Evolutionary conservation across 2,888 invertebrate genomes (phyloP), one percentile per base, ranked within the genome.

Genomic region (Pterostichus madidus): DNA sequence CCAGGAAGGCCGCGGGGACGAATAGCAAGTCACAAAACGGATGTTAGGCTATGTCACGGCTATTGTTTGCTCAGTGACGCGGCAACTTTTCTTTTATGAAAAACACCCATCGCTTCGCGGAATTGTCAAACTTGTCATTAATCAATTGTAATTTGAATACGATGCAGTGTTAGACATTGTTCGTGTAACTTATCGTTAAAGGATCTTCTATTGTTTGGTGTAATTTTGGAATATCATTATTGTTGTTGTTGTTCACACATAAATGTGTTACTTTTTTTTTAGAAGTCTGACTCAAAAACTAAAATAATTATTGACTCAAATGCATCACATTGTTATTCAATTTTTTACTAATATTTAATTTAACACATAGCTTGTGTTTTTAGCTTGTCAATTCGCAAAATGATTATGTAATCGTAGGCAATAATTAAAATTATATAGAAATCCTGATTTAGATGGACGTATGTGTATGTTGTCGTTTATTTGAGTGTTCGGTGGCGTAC

Each of bases 81-180:
- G 75, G 75, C 75, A 52, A 52, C 11, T 49, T 64, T 64, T 32
- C 64, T 39, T 15, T 32, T 64, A 32, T 75, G 31, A 75, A 52
- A 75, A 75, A 75, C 75, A 52, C 52, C 49, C 75, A 75, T 31
- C 32, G 49, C 31, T 56, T 77, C 56, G 77, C 77, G 56, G 77
- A 77, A 56, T 77, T 77, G 53, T 56, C 77, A 77, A 77, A 77
- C 39, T 76, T 56, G 56, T 77, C 77, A 77, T 77, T 77, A 77
- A 77, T 77, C 77, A 77, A 77, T 77, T 32, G 39, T 77, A 77
- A 56, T 77, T 77, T 56, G 56, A 77, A 77, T 53, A 52, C 49
- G 71, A 71, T 71, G 49, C 49, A 49, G 71, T 75, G 49, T 49
- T 73, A 75, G 68, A 71, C 39, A 64, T 64, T 24, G 59, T 17